These are phyloP conservation scores for Caenorhabditis doughertyi DNA, from an alignment of 2,888 invertebrate species.

Conservation along the genomic window DNA sequence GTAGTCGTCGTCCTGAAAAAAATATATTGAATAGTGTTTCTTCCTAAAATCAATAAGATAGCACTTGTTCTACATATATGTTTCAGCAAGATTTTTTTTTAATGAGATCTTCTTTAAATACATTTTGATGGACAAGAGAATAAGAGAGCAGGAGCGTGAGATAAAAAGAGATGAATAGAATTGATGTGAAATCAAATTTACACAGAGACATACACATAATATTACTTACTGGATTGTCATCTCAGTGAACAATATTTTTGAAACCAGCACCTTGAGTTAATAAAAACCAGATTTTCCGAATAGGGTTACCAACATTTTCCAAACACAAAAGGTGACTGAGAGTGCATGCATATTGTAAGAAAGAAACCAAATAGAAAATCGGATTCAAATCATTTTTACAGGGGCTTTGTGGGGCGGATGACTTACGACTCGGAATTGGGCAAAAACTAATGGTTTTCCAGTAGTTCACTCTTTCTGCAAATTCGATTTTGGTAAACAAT, in stretches of 20 bases:
- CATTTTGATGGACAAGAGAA: slow-evolving; percentile 29
- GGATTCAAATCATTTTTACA: slow-evolving; percentile 12
- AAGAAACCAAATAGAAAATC: slow-evolving; percentile 28
- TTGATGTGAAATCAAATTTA: slow-evolving; percentile 31
- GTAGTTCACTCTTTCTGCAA: slow-evolving; percentile 52
- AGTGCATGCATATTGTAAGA: slow-evolving; percentile 31
- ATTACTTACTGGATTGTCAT: slow-evolving; percentile 28
- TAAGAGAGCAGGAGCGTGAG: slow-evolving; percentile 35
- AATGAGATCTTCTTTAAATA: slow-evolving; percentile 17
- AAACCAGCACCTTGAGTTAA: slow-evolving; percentile 26
- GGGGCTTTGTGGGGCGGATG: slow-evolving; percentile 21
- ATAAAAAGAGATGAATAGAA: slow-evolving; percentile 46
- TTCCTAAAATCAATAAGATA: not conserved
- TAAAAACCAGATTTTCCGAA: slow-evolving; percentile 12
- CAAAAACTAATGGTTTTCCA: slow-evolving; percentile 47
- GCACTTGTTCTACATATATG: slow-evolving; percentile 27
- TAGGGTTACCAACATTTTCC: slow-evolving; percentile 34
- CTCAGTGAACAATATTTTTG: slow-evolving; percentile 7
- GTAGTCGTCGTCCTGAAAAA: slow-evolving; percentile 55
- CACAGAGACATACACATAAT: slow-evolving; percentile 61
- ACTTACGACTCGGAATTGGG: slow-evolving; percentile 52
- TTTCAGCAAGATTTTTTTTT: slow-evolving; percentile 30
- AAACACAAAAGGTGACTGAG: slow-evolving; percentile 52
- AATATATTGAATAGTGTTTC: not conserved
- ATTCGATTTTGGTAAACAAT: slow-evolving; percentile 42